Percentiles rank a stretch among this genome's conserved stretches.
Conservation (phyloP, 2,797 vertebrate genomes). For the Peromyscus eremicus region DNA sequence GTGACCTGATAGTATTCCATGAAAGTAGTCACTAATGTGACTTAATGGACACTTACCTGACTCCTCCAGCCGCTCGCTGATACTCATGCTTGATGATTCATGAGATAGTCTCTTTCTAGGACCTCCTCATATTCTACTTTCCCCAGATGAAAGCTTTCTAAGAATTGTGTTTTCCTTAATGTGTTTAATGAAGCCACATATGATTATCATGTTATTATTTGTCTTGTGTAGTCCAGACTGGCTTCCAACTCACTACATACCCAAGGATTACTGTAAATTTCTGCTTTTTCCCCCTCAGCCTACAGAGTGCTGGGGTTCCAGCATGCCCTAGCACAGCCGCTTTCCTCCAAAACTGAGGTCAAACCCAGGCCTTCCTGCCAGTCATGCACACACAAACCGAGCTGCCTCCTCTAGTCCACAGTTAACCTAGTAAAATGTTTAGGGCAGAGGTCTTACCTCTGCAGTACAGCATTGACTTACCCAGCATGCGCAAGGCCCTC, state of each 20-base stretch:
- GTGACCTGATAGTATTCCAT: neutral
- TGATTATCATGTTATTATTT: neutral
- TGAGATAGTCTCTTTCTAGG: neutral
- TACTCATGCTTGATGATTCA: neutral
- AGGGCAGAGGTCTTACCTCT: neutral
- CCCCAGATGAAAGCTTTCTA: neutral
- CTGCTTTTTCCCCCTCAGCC: neutral
- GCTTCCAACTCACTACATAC: neutral
- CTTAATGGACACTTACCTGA: neutral
- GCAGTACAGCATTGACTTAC: neutral
- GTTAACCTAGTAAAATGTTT: neutral
- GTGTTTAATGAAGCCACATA: conserved; percentile 7
- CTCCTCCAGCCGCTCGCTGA: neutral
- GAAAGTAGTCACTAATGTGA: neutral
- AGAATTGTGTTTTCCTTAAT: neutral
- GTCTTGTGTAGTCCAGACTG: neutral
- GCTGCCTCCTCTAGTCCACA: neutral
- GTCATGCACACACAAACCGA: neutral
- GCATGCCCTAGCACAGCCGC: neutral
- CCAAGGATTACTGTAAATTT: neutral
- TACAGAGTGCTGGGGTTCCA: neutral
- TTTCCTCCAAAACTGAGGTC: neutral
- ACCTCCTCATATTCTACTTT: neutral
- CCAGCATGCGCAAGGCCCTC: neutral
- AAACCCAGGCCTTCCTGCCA: neutral